phyloP scores from a whole-genome alignment of 2,797 vertebrate species.

The Sebastes ruberrimus region DNA sequence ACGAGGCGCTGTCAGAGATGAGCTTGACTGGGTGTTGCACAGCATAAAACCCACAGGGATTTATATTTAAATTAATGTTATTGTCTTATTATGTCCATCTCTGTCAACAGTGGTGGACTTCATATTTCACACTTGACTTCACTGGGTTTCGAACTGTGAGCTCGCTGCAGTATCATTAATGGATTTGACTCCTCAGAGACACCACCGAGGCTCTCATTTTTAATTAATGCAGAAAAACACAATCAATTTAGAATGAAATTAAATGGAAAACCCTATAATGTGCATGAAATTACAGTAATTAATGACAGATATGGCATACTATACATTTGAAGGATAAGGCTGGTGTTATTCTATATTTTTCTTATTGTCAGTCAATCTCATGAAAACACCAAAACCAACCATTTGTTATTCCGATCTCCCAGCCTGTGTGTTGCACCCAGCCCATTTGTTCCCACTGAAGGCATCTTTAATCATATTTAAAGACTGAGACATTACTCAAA shows the following conservation, averaged over 20 bases:
- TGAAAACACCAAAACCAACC: no score
- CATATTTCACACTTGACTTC: conserved; percentile 17
- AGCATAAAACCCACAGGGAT: background rate
- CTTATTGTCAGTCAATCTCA: no score
- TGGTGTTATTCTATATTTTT: no score
- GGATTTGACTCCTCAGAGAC: conserved; percentile 36
- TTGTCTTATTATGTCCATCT: conserved; percentile 18
- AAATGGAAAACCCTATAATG: background rate
- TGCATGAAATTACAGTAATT: background rate
- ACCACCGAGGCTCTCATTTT: background rate
- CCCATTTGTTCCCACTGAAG: background rate
- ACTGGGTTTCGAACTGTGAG: background rate
- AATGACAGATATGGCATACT: background rate
- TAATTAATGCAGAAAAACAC: conserved; percentile 31
- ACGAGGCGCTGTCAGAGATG: background rate
- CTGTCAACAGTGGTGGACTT: conserved; percentile 5
- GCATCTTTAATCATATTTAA: background rate
- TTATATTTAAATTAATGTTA: conserved; percentile 9
- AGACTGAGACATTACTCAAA: background rate
- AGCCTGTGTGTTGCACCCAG: background rate
- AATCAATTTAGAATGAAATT: conserved; percentile 11
- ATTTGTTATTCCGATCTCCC: background rate
- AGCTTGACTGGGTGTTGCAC: background rate
- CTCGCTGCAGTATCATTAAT: conserved; percentile 11
- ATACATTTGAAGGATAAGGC: no score